A percentile compares a stretch with the other conserved stretches of the same genome.
Evolutionary conservation across 2,797 vertebrate genomes (phyloP).

Genomic region (Lycodopsis pacificus): DNA sequence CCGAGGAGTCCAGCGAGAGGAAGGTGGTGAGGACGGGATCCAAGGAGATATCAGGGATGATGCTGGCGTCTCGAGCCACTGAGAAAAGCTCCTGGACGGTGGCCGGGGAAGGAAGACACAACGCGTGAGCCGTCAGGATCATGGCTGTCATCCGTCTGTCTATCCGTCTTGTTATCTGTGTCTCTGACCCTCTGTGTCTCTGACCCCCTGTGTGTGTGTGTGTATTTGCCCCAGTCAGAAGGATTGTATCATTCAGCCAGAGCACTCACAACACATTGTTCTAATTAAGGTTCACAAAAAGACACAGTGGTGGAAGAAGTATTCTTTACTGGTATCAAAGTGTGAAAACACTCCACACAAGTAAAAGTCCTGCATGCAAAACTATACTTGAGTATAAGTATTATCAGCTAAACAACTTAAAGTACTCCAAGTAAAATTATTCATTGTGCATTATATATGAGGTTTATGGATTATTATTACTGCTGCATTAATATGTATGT

Average conservation of each 20-base stretch:
- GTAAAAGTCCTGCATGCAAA: neutral
- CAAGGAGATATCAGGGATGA: slow-evolving; percentile 74
- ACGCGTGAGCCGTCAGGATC: slow-evolving; percentile 55
- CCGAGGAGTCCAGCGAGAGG: slow-evolving; percentile 72
- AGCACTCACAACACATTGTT: neutral
- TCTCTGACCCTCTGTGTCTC: slow-evolving; percentile 33
- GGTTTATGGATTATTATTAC: neutral
- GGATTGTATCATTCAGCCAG: slow-evolving; percentile 7
- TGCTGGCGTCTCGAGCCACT: slow-evolving; percentile 65
- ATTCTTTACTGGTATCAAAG: neutral
- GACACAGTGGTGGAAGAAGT: neutral
- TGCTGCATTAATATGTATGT: neutral
- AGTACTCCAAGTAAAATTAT: neutral
- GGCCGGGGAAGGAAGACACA: slow-evolving; percentile 71
- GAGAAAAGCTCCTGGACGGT: slow-evolving; percentile 75
- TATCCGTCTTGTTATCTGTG: slow-evolving; percentile 40
- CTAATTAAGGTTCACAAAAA: neutral
- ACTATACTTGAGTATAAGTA: neutral
- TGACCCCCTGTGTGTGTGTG: slow-evolving; percentile 12
- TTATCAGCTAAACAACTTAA: too few species aligned
- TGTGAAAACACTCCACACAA: neutral
- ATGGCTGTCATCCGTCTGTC: slow-evolving; percentile 45
- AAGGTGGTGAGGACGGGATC: slow-evolving; percentile 74
- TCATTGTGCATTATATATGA: neutral
- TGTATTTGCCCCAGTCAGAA: slow-evolving; percentile 40